Evolutionary conservation across 2,888 invertebrate genomes (phyloP).

Genomic region (Sicus ferrugineus): DNA sequence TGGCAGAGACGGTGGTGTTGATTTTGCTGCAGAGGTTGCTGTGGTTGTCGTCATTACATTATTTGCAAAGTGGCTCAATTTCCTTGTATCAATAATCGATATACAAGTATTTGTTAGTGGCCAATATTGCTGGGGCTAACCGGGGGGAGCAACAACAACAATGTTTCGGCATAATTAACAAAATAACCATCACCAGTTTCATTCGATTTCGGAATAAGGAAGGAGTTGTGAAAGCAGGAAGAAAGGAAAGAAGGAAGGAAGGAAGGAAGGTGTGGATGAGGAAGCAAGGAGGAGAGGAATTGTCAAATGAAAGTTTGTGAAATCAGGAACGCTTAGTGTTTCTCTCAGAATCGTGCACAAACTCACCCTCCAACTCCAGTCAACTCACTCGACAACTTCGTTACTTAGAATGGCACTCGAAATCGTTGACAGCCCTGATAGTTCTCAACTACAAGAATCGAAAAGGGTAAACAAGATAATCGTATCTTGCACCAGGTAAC

Average conservation of each 20-base stretch:
- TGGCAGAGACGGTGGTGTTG: neutral
- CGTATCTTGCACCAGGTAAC: too few species aligned
- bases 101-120: neutral
- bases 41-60: neutral
- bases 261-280: neutral
- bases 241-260: neutral
- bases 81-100: conserved; percentile 7
- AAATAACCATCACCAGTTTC: neutral
- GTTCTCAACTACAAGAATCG: too few species aligned
- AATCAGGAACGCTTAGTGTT: too few species aligned
- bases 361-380: too few species aligned
- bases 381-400: too few species aligned
- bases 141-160: neutral
- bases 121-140: too few species aligned
- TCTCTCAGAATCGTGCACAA: too few species aligned
- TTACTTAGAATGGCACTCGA: too few species aligned
- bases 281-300: neutral
- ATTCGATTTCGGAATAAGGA: neutral
- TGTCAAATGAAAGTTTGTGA: too few species aligned
- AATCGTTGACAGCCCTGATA: too few species aligned
- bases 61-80: conserved; percentile 2
- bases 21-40: neutral
- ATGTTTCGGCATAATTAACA: neutral
- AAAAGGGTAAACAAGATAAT: too few species aligned
- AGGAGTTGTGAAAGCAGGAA: neutral